These are phyloP conservation scores for Drymodes brunneopygia DNA, from an alignment of 2,113 vertebrate genomes.

Conservation along the genomic window DNA sequence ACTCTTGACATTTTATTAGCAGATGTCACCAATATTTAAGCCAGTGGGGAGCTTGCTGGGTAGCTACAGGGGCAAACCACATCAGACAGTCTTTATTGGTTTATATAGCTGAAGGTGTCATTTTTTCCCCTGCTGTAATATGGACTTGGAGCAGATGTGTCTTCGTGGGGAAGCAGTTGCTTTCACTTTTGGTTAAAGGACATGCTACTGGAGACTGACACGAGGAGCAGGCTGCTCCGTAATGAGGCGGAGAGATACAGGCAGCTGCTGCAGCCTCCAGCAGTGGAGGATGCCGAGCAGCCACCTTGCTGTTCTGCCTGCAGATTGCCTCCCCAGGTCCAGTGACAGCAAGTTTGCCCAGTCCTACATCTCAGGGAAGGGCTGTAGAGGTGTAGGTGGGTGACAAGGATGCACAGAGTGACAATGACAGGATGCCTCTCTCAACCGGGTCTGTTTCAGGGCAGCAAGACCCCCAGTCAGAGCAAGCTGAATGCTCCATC, in stretches of 20 bases:
- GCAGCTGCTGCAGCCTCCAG: background rate
- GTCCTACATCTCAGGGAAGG: accelerated
- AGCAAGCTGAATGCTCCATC: background rate
- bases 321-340: background rate
- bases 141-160: constrained; percentile 77
- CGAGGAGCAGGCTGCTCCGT: background rate
- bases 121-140: constrained; percentile 69
- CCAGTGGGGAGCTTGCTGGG: constrained; percentile 56
- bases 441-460: accelerated
- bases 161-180: constrained; percentile 45
- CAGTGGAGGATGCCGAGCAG: background rate
- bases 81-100: constrained; percentile 74
- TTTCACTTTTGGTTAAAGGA: constrained; percentile 36
- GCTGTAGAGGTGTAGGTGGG: accelerated
- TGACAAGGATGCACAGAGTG: background rate
- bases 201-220: background rate
- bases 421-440: background rate
- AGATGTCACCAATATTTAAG: constrained; percentile 72
- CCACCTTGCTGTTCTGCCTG: background rate
- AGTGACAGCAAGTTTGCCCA: accelerated
- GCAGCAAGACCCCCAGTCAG: background rate
- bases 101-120: constrained; percentile 64
- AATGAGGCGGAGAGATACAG: background rate
- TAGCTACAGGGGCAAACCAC: constrained; percentile 68
- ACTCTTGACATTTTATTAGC: constrained; percentile 50